Conservation (phyloP, 2,888 invertebrate species). For the Saturnia japonica region DNA sequence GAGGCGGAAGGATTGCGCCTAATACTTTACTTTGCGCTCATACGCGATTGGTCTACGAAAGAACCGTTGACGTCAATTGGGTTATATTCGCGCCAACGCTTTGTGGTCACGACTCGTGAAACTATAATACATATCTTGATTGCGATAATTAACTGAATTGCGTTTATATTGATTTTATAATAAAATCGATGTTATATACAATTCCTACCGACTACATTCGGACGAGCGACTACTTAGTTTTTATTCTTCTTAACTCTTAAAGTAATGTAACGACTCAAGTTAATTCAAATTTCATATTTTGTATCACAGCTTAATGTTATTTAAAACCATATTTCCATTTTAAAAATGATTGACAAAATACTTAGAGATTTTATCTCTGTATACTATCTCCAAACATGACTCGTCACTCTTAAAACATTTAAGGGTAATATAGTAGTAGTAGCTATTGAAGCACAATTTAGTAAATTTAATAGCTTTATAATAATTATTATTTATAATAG, state of each 20-base stretch:
- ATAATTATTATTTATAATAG: neutral
- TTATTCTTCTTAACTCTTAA: neutral
- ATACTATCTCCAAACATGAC: neutral
- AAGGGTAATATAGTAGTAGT: neutral
- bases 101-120: too few species aligned
- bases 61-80: too few species aligned
- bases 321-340: neutral
- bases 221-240: neutral
- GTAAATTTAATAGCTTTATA: constrained; percentile 9
- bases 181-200: neutral
- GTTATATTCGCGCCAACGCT: too few species aligned
- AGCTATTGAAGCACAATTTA: neutral
- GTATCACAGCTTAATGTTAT: neutral
- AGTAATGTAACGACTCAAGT: neutral
- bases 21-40: too few species aligned
- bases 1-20: neutral
- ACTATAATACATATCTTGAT: too few species aligned
- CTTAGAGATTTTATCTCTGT: neutral
- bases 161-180: constrained; percentile 5
- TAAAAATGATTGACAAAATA: neutral
- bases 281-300: neutral
- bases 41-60: neutral
- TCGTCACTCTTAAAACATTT: neutral
- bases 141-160: neutral
- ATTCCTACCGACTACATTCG: neutral